phyloP scores from a whole-genome alignment of 2,797 vertebrate species.

The Balearica regulorum region DNA sequence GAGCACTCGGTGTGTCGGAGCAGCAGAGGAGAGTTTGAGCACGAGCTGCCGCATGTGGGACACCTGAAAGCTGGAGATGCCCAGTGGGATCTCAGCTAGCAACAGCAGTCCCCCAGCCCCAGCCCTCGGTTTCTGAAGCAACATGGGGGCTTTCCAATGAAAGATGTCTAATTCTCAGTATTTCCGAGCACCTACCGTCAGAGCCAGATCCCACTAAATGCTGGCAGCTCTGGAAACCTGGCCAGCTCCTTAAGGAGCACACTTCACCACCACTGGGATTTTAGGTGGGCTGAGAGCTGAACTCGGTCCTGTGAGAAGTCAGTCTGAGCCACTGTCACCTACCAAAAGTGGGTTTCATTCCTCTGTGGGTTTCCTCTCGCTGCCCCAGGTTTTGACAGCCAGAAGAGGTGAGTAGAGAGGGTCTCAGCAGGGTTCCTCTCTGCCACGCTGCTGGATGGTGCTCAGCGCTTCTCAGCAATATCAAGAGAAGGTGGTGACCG shows the following conservation, averaged over 20 bases:
- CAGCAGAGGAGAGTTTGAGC: neutral
- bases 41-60: neutral
- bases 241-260: neutral
- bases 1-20: rapidly evolving
- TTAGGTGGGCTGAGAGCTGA: neutral
- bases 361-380: neutral
- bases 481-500: neutral
- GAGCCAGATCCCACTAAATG: neutral
- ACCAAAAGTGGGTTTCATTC: neutral
- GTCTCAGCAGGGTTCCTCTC: neutral
- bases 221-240: neutral
- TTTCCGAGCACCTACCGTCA: neutral
- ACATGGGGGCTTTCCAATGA: neutral
- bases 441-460: rapidly evolving
- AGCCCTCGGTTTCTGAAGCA: neutral
- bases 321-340: neutral
- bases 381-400: neutral
- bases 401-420: neutral
- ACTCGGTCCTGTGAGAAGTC: neutral
- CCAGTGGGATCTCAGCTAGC: neutral
- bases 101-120: neutral
- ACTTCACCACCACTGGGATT: neutral
- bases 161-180: neutral
- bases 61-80: rapidly evolving
- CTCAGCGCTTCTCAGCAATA: neutral